Evolutionary conservation across 2,888 invertebrate genomes (phyloP), one percentile per base, ranked within the genome.

Genomic region (Chaetoderma sp.): DNA sequence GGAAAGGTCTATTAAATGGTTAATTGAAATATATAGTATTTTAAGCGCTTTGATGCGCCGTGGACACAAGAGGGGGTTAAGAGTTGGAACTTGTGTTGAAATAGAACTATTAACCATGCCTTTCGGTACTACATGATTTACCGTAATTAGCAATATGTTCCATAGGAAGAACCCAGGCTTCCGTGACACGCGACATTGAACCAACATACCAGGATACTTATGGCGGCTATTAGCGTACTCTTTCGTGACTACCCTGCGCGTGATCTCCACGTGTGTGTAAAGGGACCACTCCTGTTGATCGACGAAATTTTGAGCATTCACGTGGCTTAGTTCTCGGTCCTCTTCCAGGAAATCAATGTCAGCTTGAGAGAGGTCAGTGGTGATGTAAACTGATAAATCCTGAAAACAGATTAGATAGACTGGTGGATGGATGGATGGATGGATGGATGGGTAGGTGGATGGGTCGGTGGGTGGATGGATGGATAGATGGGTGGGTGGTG

Each of bases 111-210:
- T n/a, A n/a, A n/a, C n/a, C n/a, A n/a, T n/a, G n/a, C n/a, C n/a
- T n/a, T n/a, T n/a, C n/a, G n/a, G n/a, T n/a, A n/a, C n/a, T n/a
- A n/a, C n/a, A n/a, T n/a, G n/a, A n/a, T 73, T 70, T 63, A 84
- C 83, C 80, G 84, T 84, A 47, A 84, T 78, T 1, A 84, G 70
- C 62, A 84, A 78, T 33, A 84, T 83, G 61, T 85, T 85, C 79
- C 83, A 85, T 58, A 83, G 72, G 70, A 84, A 85, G 71, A 83
- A 85, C 10, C 85, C 85, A 2, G 83, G 79, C 30, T 80, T 68
- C 44, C 85, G 57, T 44, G 77, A 77, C 10, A 82, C 85, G 44
- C 79, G 72, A 65, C 83, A 83, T 27, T 77, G 78, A 32, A 83
- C 78, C 23, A 79, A 74, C 23, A 84, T 59, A 4, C 79, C 79